Evolutionary conservation across 2,888 invertebrate species (phyloP).

Genomic region (Apodemia duryi): DNA sequence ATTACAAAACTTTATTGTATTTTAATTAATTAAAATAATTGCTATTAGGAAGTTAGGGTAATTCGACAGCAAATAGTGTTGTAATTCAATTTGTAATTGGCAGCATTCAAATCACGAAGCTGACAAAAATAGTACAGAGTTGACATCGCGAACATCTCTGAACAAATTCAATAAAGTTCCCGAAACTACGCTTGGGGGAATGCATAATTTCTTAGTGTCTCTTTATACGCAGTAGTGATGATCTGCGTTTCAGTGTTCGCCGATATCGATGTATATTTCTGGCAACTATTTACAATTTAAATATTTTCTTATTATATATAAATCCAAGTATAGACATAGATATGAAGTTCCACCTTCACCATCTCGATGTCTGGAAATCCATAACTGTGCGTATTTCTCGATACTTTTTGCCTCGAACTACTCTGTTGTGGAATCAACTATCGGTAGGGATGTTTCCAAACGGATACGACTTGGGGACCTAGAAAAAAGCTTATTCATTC

Average conservation of each 20-base stretch:
- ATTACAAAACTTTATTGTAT: no score
- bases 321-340: no score
- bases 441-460: no score
- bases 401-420: no score
- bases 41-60: neutral
- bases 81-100: conserved; percentile 13
- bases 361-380: no score
- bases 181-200: conserved; percentile 74
- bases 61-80: conserved; percentile 9
- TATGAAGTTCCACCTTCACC: no score
- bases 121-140: conserved; percentile 67
- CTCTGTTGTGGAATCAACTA: no score
- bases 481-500: no score
- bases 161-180: conserved; percentile 78
- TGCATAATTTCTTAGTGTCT: conserved; percentile 78
- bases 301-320: no score
- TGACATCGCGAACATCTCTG: conserved; percentile 46
- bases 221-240: conserved; percentile 64
- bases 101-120: conserved; percentile 62
- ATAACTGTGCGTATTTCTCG: no score
- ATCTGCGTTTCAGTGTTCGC: neutral
- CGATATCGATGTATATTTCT: neutral
- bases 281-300: no score
- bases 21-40: neutral
- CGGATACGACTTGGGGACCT: no score